Base-by-base conservation (phyloP, 2,113 vertebrate genomes). In the Leuciscus idus region DNA sequence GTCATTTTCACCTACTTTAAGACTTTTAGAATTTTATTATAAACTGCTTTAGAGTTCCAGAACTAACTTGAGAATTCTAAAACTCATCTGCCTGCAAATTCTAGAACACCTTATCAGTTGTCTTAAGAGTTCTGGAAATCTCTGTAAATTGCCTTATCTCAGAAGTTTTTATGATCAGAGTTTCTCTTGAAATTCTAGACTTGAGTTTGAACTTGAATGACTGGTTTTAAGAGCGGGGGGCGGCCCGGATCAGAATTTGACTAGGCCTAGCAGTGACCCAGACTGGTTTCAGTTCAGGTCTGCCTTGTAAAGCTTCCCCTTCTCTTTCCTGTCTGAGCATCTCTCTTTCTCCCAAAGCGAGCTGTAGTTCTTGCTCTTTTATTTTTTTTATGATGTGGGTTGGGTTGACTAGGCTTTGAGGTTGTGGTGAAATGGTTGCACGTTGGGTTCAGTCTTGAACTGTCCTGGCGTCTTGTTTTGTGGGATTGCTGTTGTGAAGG, bases 261-360 rank as follows among this genome's bases (percentile, higher is more conserved):
- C 78, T 64, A 68, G 39, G 28, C 50, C 43, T 52, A 68, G n/a
- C 64, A 70, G 48, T 39, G 48, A 84, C 81, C 66, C 19, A 84
- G 48, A 57, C 66, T 84, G 82, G 82, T 84, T 83, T 73, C 82
- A 73, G 62, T 83, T 70, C 62, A 55, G 64, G 81, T 83, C 50
- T 84, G 68, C 30, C 23, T 57, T 28, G 23, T 12, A 70, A 70
- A 57, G 52, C 82, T 84, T 84, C 66, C 68, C 50, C 50, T 70
- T 83, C 81, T 50, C 23, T n/a, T 70, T 83, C 30, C 80, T 81
- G 39, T 30, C 61, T 23, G 59, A 28, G 36, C 21, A 11, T 52
- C 33, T 73, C 26, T 64, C 57, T 64, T n/a, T n/a, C 33, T 73
- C 13, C 21, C 19, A 0, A 52, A 52, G 26, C 50, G 12, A 72